Evolutionary conservation across 2,888 invertebrate species (phyloP).

Genomic region (Pristionchus fissidentatus): DNA sequence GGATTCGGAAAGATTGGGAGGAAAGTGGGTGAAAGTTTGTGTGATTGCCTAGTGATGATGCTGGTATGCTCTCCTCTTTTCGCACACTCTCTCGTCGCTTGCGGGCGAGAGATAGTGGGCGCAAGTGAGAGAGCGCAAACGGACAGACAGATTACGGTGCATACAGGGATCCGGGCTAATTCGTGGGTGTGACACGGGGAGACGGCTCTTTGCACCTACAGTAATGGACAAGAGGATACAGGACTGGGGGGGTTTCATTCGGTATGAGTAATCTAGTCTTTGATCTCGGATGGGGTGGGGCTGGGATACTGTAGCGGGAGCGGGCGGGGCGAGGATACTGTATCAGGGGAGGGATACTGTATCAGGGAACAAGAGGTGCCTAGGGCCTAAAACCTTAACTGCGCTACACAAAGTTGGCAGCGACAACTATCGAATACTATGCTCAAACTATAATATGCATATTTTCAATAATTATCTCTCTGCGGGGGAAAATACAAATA

Average conservation of each 20-base stretch:
- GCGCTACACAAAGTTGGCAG: background rate
- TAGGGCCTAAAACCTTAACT: constrained; percentile 19
- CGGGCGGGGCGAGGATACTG: no score
- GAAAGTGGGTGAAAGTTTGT: no score
- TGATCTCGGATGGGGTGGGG: no score
- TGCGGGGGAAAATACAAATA: no score
- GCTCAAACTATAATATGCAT: constrained; percentile 20
- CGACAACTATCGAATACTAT: constrained; percentile 38
- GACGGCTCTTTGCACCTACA: background rate
- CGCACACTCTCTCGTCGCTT: background rate
- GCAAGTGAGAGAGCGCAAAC: background rate
- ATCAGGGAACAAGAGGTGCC: background rate
- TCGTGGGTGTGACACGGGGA: no score
- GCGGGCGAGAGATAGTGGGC: background rate
- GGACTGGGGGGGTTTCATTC: background rate
- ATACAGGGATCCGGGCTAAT: no score
- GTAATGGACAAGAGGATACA: constrained; percentile 8
- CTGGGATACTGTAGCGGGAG: no score
- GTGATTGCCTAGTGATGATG: no score
- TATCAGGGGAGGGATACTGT: no score
- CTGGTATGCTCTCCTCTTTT: background rate
- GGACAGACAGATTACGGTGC: background rate
- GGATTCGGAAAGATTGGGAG: no score
- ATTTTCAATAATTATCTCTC: constrained; percentile 1
- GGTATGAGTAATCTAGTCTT: constrained; percentile 1